These are phyloP conservation scores for Platalea minor DNA, from an alignment of 2,797 vertebrate species.

Conservation along the genomic window DNA sequence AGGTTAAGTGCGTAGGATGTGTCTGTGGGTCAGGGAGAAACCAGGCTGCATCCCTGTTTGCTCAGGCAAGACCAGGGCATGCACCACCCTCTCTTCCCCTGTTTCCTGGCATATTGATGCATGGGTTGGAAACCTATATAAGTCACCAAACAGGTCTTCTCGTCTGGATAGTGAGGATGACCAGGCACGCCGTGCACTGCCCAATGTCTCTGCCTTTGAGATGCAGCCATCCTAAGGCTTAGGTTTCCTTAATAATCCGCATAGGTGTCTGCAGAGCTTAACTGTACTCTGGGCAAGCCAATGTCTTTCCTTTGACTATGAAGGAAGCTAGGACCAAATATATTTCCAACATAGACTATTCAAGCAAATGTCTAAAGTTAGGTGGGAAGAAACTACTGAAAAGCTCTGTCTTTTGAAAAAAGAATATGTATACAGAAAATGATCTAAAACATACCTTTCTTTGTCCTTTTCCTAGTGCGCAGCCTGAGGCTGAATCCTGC, in stretches of 20 bases:
- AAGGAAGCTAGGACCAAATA: neutral
- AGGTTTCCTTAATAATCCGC: neutral
- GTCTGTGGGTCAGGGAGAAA: neutral
- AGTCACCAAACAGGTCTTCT: neutral
- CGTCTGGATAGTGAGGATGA: neutral
- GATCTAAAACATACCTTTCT: accelerated
- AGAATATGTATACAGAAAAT: neutral
- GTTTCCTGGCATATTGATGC: neutral
- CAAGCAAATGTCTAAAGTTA: neutral
- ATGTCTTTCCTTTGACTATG: neutral
- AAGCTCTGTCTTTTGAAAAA: neutral
- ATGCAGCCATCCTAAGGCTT: neutral
- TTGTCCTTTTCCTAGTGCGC: neutral
- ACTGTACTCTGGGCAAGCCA: neutral
- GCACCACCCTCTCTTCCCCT: neutral
- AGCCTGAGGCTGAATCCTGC: neutral
- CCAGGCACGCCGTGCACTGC: neutral
- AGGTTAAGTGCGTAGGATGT: neutral
- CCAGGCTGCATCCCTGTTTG: neutral
- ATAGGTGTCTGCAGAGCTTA: neutral
- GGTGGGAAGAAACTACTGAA: neutral
- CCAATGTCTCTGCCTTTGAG: neutral
- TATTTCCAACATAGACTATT: neutral
- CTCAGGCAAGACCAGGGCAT: neutral
- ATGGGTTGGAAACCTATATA: neutral